Percentiles rank a stretch among this genome's conserved stretches.
Evolutionary conservation across 92 coral and sea anemone species (phyloP).

Genomic region (Meandrina meandrites): DNA sequence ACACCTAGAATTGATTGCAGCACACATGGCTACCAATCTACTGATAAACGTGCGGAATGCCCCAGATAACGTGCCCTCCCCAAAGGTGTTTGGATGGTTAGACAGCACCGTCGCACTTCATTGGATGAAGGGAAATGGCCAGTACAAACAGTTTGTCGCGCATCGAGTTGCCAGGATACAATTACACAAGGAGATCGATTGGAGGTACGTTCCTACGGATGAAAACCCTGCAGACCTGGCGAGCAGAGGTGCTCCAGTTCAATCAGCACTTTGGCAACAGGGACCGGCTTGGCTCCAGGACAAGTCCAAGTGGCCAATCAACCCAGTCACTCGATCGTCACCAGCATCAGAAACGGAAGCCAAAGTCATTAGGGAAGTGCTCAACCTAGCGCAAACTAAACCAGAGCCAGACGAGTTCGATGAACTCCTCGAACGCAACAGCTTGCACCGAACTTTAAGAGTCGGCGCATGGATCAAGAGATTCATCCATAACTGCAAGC

Average conservation of each 20-base stretch:
- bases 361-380: conserved; percentile 40
- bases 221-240: conserved; percentile 58
- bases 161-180: conserved; percentile 41
- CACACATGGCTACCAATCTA: conserved; percentile 41
- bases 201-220: conserved; percentile 43
- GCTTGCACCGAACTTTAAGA: conserved; percentile 20
- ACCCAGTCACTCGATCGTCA: conserved; percentile 15
- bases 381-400: conserved; percentile 9
- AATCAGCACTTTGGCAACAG: conserved; percentile 12
- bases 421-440: conserved; percentile 20
- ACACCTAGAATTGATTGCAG: conserved; percentile 28
- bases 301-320: conserved; percentile 19
- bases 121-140: conserved; percentile 46
- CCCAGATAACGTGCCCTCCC: neutral
- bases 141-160: conserved; percentile 41
- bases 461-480: conserved; percentile 34
- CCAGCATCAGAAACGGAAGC: conserved; percentile 25
- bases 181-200: conserved; percentile 15
- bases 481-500: conserved; percentile 43
- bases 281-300: conserved; percentile 33
- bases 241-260: conserved; percentile 43
- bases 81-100: conserved; percentile 33
- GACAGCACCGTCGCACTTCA: conserved; percentile 51
- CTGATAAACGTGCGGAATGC: conserved; percentile 10
- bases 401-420: conserved; percentile 34